phyloP scores from a whole-genome alignment of 2,888 invertebrate genomes.

The Teleogryllus oceanicus region DNA sequence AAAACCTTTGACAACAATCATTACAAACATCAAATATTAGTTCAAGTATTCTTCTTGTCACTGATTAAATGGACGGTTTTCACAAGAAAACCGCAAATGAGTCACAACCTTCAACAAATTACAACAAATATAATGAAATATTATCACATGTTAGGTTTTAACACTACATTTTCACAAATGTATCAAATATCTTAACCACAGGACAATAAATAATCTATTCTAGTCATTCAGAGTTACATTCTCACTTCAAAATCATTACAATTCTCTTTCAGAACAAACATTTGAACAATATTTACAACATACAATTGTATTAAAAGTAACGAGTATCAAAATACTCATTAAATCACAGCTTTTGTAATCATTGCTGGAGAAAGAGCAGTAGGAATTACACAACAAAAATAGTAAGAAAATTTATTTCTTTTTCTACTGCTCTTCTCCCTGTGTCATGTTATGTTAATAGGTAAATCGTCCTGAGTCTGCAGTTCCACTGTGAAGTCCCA shows the following conservation, averaged over 20 bases:
- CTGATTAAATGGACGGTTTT: neutral
- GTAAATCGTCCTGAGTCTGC: constrained; percentile 37
- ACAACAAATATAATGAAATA: neutral
- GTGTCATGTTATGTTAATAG: constrained; percentile 33
- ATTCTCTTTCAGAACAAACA: constrained; percentile 1
- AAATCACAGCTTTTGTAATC: neutral
- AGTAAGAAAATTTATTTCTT: neutral
- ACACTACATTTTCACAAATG: neutral
- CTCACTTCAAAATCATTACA: neutral
- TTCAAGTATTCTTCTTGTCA: neutral
- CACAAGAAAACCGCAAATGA: neutral
- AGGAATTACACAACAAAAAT: neutral
- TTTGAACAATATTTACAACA: neutral
- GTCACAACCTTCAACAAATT: neutral
- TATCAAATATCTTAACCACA: constrained; percentile 3
- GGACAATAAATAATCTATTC: neutral
- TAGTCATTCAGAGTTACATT: neutral
- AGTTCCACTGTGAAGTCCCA: constrained; percentile 48
- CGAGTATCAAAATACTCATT: neutral
- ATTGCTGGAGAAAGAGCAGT: neutral
- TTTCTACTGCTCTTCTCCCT: neutral
- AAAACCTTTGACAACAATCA: neutral
- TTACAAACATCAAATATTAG: no score
- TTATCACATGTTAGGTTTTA: neutral
- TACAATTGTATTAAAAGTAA: neutral